Evolutionary conservation across 2,797 vertebrate species (phyloP).

Genomic region (Poeciliopsis paucimaculata): DNA sequence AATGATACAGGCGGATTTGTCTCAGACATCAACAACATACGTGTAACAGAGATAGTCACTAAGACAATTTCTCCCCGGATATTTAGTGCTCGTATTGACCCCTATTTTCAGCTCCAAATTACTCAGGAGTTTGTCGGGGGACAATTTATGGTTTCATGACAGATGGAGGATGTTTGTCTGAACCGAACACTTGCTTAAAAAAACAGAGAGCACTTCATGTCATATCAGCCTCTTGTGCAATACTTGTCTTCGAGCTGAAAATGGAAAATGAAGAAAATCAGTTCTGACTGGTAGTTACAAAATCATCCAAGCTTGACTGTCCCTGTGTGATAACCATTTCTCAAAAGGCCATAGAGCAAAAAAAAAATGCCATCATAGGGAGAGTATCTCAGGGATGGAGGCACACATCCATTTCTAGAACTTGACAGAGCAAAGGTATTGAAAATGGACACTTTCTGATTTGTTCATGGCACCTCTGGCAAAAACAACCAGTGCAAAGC

Average conservation of each 20-base stretch:
- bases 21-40: conserved; percentile 21
- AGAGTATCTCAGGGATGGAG: conserved; percentile 2
- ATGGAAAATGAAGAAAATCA: conserved; percentile 45
- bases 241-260: conserved; percentile 31
- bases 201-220: conserved; percentile 3
- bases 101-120: conserved; percentile 31
- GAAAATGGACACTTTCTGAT: conserved; percentile 4
- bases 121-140: conserved; percentile 17
- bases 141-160: conserved; percentile 37
- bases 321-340: conserved; percentile 47
- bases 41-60: conserved; percentile 15
- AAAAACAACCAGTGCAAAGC: background rate
- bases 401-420: background rate
- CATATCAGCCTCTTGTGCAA: conserved; percentile 28
- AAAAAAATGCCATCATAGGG: conserved; percentile 8
- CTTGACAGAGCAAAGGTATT: conserved; percentile 24
- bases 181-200: conserved; percentile 9
- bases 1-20: conserved; percentile 22
- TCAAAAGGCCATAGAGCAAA: conserved; percentile 34
- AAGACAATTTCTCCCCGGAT: conserved; percentile 23
- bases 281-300: conserved; percentile 43
- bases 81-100: conserved; percentile 23
- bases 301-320: conserved; percentile 48
- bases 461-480: background rate
- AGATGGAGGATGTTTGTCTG: conserved; percentile 44